Conservation (phyloP, 2,888 invertebrate genomes). For the Troides oblongomaculatus region DNA sequence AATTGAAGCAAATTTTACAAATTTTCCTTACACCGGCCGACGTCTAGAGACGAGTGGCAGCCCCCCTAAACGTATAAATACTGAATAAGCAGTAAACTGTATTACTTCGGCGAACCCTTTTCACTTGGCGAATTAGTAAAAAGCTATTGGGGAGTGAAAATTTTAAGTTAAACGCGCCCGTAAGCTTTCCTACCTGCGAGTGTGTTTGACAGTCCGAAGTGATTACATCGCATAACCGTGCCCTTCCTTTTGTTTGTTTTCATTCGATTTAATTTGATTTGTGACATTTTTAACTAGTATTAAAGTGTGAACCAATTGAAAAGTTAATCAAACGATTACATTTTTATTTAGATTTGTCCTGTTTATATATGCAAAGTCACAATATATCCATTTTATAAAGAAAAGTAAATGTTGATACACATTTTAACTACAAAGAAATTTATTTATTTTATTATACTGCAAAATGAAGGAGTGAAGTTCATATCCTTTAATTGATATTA, state of each 20-base stretch:
- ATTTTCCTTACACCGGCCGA: conserved; percentile 65
- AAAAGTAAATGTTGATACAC: too few relatives aligned
- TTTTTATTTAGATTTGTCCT: too few relatives aligned
- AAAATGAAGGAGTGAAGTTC: too few relatives aligned
- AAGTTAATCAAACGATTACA: not conserved
- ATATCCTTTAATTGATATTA: too few relatives aligned
- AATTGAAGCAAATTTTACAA: conserved; percentile 67
- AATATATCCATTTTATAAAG: too few relatives aligned
- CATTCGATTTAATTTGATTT: conserved; percentile 74
- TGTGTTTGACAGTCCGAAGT: conserved; percentile 78
- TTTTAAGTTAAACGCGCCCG: conserved; percentile 78
- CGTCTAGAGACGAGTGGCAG: conserved; percentile 65
- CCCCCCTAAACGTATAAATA: conserved; percentile 75
- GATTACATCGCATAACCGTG: conserved; percentile 66
- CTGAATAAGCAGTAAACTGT: conserved; percentile 81
- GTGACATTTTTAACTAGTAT: conserved; percentile 62
- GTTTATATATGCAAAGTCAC: too few relatives aligned
- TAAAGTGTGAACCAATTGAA: conserved; percentile 40
- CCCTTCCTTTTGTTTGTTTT: conserved; percentile 75
- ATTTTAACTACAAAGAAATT: too few relatives aligned
- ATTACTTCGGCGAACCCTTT: conserved; percentile 80
- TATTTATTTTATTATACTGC: too few relatives aligned
- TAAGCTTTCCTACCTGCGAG: conserved; percentile 69
- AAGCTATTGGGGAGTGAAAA: conserved; percentile 79
- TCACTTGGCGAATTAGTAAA: conserved; percentile 81